These are phyloP conservation scores for Lates japonicus DNA, from an alignment of 2,797 vertebrate species.

Conservation along the genomic window DNA sequence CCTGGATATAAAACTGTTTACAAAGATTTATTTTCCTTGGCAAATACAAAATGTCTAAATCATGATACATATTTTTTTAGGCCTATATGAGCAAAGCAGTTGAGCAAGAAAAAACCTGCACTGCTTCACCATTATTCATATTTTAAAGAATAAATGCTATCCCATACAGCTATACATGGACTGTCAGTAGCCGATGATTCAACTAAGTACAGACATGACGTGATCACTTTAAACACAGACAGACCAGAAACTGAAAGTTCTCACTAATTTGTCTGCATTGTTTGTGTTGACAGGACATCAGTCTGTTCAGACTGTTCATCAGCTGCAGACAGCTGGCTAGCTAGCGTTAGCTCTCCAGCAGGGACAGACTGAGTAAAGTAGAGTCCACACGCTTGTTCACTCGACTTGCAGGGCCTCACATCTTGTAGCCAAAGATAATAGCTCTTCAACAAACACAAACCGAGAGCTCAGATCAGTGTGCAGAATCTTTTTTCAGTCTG, in stretches of 20 bases:
- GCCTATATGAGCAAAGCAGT: neutral
- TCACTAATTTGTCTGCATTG: neutral
- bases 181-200: neutral
- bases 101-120: neutral
- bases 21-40: neutral
- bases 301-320: too few species aligned
- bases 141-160: neutral
- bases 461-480: neutral
- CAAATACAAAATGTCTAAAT: neutral
- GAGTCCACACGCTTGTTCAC: neutral
- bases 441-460: neutral
- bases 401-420: neutral
- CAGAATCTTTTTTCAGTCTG: neutral
- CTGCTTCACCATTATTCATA: neutral
- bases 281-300: slow-evolving; percentile 2
- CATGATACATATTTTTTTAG: neutral
- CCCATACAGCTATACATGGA: neutral
- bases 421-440: neutral
- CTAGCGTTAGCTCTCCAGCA: neutral
- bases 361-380: neutral
- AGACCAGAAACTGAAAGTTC: neutral
- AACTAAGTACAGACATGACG: neutral
- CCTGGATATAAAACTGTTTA: neutral
- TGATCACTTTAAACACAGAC: too few species aligned
- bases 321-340: slow-evolving; percentile 4